These are phyloP conservation scores for Gasteruption jaculator DNA, from an alignment of 2,888 invertebrate species.

Conservation along the genomic window DNA sequence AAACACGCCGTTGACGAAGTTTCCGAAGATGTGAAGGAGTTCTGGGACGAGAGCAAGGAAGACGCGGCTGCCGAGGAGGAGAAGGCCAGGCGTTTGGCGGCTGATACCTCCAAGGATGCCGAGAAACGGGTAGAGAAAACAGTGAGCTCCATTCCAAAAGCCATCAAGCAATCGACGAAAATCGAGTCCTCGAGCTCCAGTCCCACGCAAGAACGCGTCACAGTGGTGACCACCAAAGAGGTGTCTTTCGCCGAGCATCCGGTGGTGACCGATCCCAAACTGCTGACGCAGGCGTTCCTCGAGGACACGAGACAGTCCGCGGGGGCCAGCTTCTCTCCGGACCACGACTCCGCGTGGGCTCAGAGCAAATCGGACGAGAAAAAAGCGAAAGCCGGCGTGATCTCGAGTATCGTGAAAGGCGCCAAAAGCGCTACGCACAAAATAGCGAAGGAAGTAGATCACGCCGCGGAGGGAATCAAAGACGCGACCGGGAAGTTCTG, in stretches of 20 bases:
- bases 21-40: constrained; percentile 29
- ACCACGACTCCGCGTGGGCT: too few relatives aligned
- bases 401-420: constrained; percentile 34
- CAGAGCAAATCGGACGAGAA: too few relatives aligned
- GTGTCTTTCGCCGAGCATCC: too few relatives aligned
- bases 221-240: too few relatives aligned
- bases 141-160: constrained; percentile 1
- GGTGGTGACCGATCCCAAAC: constrained; percentile 30
- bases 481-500: constrained; percentile 30
- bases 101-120: constrained; percentile 12
- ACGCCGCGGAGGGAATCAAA: constrained; percentile 30
- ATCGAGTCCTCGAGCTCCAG: too few relatives aligned
- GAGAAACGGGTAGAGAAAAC: constrained; percentile 13
- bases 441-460: constrained; percentile 31
- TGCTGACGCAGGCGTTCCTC: constrained; percentile 24
- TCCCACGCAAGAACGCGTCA: too few relatives aligned
- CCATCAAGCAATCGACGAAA: background rate
- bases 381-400: constrained; percentile 29
- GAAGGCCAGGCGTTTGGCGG: constrained; percentile 12
- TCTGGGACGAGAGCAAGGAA: constrained; percentile 32
- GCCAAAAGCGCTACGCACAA: constrained; percentile 32
- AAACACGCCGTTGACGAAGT: constrained; percentile 33
- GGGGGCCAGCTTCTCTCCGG: too few relatives aligned
- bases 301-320: constrained; percentile 19
- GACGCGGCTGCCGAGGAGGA: constrained; percentile 24